phyloP scores from a whole-genome alignment of 2,888 invertebrate genomes.

The Schizotus pectinicornis region DNA sequence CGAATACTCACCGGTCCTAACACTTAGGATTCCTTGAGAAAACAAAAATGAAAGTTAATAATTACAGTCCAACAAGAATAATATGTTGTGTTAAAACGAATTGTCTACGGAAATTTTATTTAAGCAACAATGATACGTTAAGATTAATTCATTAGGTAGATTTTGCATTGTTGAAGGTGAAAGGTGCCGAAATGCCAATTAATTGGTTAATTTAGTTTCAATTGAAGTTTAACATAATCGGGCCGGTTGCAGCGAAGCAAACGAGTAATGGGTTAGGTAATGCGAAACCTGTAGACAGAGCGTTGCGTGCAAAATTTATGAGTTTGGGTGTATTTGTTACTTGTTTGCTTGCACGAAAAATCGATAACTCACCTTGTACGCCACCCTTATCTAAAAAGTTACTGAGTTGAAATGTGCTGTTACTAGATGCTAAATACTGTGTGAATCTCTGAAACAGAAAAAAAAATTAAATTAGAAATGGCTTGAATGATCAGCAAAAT shows the following conservation, averaged over 20 bases:
- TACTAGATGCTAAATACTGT: conserved; percentile 99
- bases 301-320: neutral
- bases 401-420: conserved; percentile 97
- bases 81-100: conserved; percentile 2
- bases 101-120: neutral
- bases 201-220: too few relatives aligned
- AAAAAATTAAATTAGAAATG: conserved; percentile 39
- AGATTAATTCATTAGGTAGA: neutral
- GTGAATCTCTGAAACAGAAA: conserved; percentile 89
- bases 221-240: too few relatives aligned
- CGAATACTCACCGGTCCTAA: conserved; percentile 67
- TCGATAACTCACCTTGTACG: conserved; percentile 82
- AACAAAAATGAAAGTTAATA: conserved; percentile 25
- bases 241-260: too few relatives aligned
- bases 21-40: conserved; percentile 59
- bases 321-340: neutral
- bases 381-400: conserved; percentile 98
- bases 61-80: conserved; percentile 4
- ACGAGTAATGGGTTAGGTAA: too few relatives aligned
- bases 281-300: neutral
- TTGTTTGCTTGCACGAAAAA: neutral
- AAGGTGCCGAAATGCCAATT: too few relatives aligned
- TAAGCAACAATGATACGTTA: neutral
- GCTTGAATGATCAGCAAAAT: neutral
- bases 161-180: neutral